Evolutionary conservation across 2,797 vertebrate genomes (phyloP).

Genomic region (Potorous gilbertii): DNA sequence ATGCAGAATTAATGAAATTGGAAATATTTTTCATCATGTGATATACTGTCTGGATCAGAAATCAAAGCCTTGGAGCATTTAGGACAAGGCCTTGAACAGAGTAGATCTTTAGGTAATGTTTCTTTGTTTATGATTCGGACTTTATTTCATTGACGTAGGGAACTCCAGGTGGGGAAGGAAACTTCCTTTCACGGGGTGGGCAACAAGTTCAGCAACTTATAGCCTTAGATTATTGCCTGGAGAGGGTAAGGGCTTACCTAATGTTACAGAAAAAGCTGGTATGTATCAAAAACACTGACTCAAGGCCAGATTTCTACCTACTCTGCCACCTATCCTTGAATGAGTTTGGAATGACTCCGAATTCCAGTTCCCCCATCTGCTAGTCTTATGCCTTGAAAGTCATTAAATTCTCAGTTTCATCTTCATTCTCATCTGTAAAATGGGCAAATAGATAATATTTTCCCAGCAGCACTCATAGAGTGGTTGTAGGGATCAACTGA

Average conservation of each 20-base stretch:
- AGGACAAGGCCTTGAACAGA: neutral
- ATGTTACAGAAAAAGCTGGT: neutral
- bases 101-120: neutral
- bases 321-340: neutral
- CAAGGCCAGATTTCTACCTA: neutral
- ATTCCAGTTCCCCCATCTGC: neutral
- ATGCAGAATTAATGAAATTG: neutral
- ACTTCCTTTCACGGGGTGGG: neutral
- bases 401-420: neutral
- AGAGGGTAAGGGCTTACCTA: neutral
- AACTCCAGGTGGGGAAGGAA: neutral
- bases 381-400: constrained; percentile 15
- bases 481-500: neutral
- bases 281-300: neutral
- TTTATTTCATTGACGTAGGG: neutral
- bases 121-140: neutral
- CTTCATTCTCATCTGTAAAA: constrained; percentile 8
- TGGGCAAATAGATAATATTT: neutral
- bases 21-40: neutral
- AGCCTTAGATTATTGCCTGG: neutral
- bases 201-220: neutral
- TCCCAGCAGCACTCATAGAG: neutral
- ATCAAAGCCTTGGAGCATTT: neutral
- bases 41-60: neutral
- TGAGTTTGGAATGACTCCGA: neutral